Base-by-base conservation (phyloP, 1,140 invertebrate genomes). In the Drosophila azteca region DNA sequence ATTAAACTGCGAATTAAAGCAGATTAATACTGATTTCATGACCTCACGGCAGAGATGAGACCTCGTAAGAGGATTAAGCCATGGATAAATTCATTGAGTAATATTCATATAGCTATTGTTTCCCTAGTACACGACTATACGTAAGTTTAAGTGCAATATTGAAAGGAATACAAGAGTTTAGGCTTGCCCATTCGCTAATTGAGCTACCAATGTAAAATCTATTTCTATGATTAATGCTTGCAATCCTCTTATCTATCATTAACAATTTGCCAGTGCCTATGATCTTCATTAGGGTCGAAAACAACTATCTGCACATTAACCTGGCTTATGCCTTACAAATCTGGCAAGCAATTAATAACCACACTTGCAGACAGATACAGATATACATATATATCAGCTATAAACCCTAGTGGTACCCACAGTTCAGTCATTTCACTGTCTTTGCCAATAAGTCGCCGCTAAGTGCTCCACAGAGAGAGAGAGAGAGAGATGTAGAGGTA, bases 371-470 rank as follows among this genome's bases (percentile, higher is more conserved):
- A 43, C 59, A 55, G 46, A 17, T 22, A 53, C 20, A 20, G n/a
- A n/a, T 2, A 39, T 48, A 45, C 26, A 11, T 3, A 35, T 20
- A 20, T 20, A 20, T 20, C 17, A 20, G 75, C 46, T 45, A 66
- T 72, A 66, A 49, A 43, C 48, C 62, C 50, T 39, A 39, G 35
- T 13, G 35, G 58, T 43, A 71, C 45, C 65, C 79, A 75, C 60
- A 82, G 75, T 44, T 46, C 64, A 68, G 62, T 48, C 51, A 45
- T 39, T 11, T 5, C 35, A 39, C 45, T 46, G 46, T 43, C 67
- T 75, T 63, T 63, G 75, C 65, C 82, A 88, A 85, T 87, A 85
- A 85, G 82, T 82, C 60, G 82, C 52, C 66, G 73, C 58, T 85
- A 80, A 84, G 81, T 85, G 81, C 66, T 65, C 43, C 17, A 29